These are phyloP conservation scores for Lochmaea capreae DNA, from an alignment of 2,888 invertebrate species.

Conservation along the genomic window DNA sequence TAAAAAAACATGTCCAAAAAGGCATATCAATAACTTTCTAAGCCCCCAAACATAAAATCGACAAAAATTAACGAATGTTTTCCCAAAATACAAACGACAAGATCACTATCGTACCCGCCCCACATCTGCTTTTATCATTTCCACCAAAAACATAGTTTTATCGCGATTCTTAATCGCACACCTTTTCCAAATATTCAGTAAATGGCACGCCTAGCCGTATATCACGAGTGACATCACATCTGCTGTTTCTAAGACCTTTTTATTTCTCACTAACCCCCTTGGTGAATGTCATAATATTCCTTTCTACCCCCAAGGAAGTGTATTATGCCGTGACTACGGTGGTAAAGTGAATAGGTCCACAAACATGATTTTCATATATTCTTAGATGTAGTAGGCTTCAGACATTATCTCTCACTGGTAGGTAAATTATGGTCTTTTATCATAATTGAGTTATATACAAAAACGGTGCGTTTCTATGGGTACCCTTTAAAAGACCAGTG, in stretches of 20 bases:
- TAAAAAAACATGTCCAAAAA: too few species aligned
- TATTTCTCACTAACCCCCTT: conserved; percentile 53
- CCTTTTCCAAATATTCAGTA: conserved; percentile 48
- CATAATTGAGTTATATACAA: conserved; percentile 37
- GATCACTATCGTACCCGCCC: conserved; percentile 37
- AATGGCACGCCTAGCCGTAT: conserved; percentile 56
- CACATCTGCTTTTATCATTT: conserved; percentile 35
- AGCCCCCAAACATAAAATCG: conserved; percentile 7
- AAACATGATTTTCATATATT: conserved; percentile 54
- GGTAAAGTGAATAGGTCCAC: conserved; percentile 57
- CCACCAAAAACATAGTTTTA: conserved; percentile 32
- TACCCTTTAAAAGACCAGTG: conserved; percentile 14
- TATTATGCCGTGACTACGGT: conserved; percentile 58
- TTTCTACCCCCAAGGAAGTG: conserved; percentile 59
- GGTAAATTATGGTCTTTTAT: conserved; percentile 40
- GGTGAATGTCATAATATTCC: conserved; percentile 63
- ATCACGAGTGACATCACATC: conserved; percentile 57
- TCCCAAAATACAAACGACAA: conserved; percentile 32
- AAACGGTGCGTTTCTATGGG: conserved; percentile 16
- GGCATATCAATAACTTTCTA: neutral
- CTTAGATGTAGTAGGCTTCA: conserved; percentile 37
- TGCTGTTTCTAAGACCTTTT: conserved; percentile 46
- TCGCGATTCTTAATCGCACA: conserved; percentile 51
- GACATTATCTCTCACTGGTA: conserved; percentile 35
- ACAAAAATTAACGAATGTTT: conserved; percentile 36